Base-by-base conservation (phyloP, 2,797 vertebrate species). In the Rachycentron canadum region DNA sequence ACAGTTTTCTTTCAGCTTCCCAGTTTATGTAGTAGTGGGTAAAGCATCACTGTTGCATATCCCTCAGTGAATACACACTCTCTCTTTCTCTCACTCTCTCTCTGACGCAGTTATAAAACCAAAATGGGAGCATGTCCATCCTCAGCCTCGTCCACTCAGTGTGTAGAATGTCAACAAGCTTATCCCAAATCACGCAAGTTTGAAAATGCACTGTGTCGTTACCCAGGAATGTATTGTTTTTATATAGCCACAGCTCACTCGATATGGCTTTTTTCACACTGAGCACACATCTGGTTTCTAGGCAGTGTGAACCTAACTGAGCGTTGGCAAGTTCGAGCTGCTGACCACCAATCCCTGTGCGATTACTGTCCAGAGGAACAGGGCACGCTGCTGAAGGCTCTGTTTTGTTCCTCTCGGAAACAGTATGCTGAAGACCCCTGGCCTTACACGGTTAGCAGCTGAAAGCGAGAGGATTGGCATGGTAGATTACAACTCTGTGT, bases 401-500 rank as follows among this genome's bases (percentile, higher is more conserved):
- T 36, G 81, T 94, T 93, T 91, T 95, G 91, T 95, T 93, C 79
- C 79, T 78, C 69, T 72, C 58, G 26, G 82, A 89, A 94, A 93
- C 89, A 88, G 78, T 91, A 91, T 63, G 87, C 94, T 78, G 82
- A 86, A 91, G 92, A 90, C 92, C 86, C 67, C 90, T 62, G 86
- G 92, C 89, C 69, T 88, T 85, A 88, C 80, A 86, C 86, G 86
- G 91, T 93, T 92, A 92, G 94, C 93, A 91, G 90, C 91, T 91
- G 87, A 87, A 92, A 86, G 85, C 55, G 76, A 90, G 91, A 92
- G 91, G 86, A 93, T 78, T 91, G 91, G 93, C 92, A 92, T 82
- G 78, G 87, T 92, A 96, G 96, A 96, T 96, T 95, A 94, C 91
- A 89, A 91, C 92, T 93, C 86, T 88, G 88, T 96, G 93, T 97